These are phyloP conservation scores for Lamproptera curius DNA, from an alignment of 2,888 invertebrate genomes.

Conservation along the genomic window DNA sequence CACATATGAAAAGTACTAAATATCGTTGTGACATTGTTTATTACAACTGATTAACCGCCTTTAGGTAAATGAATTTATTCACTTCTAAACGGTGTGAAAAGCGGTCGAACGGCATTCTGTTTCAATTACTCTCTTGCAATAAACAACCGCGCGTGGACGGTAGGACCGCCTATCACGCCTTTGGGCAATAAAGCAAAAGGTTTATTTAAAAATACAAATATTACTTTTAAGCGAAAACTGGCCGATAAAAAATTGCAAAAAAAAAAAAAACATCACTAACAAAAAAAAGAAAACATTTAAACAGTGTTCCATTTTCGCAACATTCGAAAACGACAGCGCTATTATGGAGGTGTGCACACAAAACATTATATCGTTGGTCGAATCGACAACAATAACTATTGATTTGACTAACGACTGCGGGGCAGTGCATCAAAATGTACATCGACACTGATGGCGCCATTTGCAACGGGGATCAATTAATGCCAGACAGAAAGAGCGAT, in stretches of 20 bases:
- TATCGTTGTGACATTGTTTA: too few species aligned
- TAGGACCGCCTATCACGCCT: conserved; percentile 12
- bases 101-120: conserved; percentile 9
- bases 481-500: conserved; percentile 46
- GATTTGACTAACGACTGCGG: conserved; percentile 58
- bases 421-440: conserved; percentile 58
- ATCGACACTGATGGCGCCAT: conserved; percentile 69
- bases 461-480: conserved; percentile 70
- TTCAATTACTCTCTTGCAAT: conserved; percentile 18
- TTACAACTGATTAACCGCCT: too few species aligned
- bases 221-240: too few species aligned
- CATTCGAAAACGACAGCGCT: neutral
- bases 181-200: too few species aligned
- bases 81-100: conserved; percentile 11
- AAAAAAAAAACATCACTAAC: too few species aligned
- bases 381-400: conserved; percentile 47
- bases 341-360: neutral
- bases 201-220: too few species aligned
- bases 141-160: conserved; percentile 15
- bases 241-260: too few species aligned
- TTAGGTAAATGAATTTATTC: too few species aligned
- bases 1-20: too few species aligned
- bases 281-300: neutral
- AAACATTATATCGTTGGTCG: conserved; percentile 3
- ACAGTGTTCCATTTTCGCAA: neutral